Base-by-base conservation (phyloP, 2,113 vertebrate species). In the Thunnus thynnus region DNA sequence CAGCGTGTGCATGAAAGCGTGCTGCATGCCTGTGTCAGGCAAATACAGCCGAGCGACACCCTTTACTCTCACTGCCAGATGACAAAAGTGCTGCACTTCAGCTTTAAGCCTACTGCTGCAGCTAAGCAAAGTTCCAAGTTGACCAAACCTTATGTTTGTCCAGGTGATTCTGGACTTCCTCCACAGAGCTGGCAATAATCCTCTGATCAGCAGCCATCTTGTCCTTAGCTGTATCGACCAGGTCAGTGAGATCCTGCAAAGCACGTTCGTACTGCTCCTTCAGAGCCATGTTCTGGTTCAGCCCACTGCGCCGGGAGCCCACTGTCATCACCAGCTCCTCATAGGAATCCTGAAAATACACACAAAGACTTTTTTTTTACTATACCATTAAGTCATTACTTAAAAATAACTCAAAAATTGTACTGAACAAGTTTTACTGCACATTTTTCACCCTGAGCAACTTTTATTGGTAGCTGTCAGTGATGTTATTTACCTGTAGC, bases 151-250 rank as follows among this genome's bases (percentile, higher is more conserved):
- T 99, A 80, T 99, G 98, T 84, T 99, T 99, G 85, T 97, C 93
- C 50, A 99, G 95, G n/a, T 97, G 94, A 0, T 86, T 93, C 1
- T 90, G 95, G 64, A 99, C 93, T 75, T 99, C 97, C 11, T 96
- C 95, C 57, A 95, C 96, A 32, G 97, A 98, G 67, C 93, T 95
- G 80, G 97, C 97, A 0, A 97, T 94, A 62, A 96, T 95, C 90
- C 97, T 96, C 79, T 97, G 96, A 88, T 96, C 96, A 1, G 96
- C 95, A 27, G 96, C 92, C 96, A 97, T 97, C 93, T 99, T 99
- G 83, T 99, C 98, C 76, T 94, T 95, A 3, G 98, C 98, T 1
- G 97, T 99, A 92, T 99, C 97, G 25, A 97, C 93, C 63, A 99
- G 92, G 84, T 99, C 98, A 0, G 92, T 88, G 76, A 99, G 93